Conservation (phyloP, 2,113 vertebrate genomes). For the Brevimyrus niger region DNA sequence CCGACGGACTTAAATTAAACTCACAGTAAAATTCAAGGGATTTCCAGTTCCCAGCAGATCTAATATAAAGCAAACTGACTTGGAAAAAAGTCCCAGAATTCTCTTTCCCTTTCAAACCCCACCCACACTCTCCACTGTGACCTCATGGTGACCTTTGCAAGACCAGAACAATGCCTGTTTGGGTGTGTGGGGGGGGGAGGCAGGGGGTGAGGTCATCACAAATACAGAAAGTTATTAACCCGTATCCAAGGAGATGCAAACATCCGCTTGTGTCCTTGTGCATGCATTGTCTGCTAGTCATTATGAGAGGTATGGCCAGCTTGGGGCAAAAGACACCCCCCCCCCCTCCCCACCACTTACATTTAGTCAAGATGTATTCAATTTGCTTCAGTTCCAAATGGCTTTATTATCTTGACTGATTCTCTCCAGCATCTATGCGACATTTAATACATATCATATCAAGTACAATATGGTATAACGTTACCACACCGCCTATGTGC, state of each 20-base stretch:
- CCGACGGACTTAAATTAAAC: conserved; percentile 14
- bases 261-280: neutral
- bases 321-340: neutral
- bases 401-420: neutral
- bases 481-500: neutral
- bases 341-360: neutral
- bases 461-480: neutral
- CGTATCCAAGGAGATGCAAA: conserved; percentile 17
- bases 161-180: conserved; percentile 17
- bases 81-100: neutral
- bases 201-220: conserved; percentile 8
- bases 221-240: conserved; percentile 18
- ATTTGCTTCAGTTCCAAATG: neutral
- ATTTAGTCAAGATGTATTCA: neutral
- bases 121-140: conserved; percentile 9
- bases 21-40: neutral
- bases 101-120: neutral
- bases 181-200: neutral
- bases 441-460: neutral
- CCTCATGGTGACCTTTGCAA: conserved; percentile 11
- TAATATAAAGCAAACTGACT: conserved; percentile 2
- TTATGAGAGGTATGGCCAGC: neutral
- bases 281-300: conserved; percentile 17
- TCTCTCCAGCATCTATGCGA: neutral
- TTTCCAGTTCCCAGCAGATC: neutral